phyloP scores from a whole-genome alignment of 2,888 invertebrate genomes.

The Protophormia terraenovae region DNA sequence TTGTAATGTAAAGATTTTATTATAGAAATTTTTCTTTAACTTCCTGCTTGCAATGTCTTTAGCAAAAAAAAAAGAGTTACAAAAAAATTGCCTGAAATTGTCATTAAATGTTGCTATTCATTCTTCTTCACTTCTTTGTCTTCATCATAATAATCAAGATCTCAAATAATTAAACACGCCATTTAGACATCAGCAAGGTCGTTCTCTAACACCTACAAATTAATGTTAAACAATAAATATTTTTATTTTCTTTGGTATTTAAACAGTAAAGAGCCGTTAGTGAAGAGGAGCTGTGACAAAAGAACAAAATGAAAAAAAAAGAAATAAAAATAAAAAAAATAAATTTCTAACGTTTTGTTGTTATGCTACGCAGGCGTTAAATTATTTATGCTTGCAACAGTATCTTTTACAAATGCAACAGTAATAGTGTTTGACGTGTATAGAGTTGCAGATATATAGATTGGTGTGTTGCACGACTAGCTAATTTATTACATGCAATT shows the following conservation, averaged over 20 bases:
- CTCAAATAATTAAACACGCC: constrained; percentile 54
- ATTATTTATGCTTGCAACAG: constrained; percentile 14
- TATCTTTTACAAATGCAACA: background rate
- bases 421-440: background rate
- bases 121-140: background rate
- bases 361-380: constrained; percentile 54
- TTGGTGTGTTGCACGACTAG: background rate
- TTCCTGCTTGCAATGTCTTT: constrained; percentile 19
- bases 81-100: constrained; percentile 1
- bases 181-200: constrained; percentile 62
- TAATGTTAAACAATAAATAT: constrained; percentile 39
- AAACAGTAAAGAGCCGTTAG: background rate
- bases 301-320: background rate
- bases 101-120: constrained; percentile 20
- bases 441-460: no score
- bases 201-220: constrained; percentile 62
- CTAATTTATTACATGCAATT: constrained; percentile 11
- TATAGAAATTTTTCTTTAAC: background rate
- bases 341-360: constrained; percentile 47
- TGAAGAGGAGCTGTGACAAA: no score
- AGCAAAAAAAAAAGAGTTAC: background rate
- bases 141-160: constrained; percentile 29
- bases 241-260: background rate
- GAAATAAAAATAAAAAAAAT: background rate
- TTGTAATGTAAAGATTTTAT: no score